These are phyloP conservation scores for Gambusia holbrooki DNA, from an alignment of 2,113 vertebrate species.

Conservation along the genomic window DNA sequence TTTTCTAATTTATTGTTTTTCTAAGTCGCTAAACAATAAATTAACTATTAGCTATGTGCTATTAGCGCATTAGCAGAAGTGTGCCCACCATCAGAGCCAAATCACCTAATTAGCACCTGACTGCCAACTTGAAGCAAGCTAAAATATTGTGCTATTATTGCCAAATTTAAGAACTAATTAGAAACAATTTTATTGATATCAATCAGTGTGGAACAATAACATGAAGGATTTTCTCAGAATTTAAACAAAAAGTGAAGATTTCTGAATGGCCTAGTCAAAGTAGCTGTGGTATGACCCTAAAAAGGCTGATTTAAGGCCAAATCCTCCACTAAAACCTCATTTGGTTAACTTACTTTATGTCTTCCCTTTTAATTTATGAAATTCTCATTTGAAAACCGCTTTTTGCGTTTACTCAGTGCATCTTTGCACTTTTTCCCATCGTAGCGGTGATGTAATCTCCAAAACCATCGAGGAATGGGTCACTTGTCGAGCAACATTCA, in stretches of 20 bases:
- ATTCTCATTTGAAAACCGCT: background rate
- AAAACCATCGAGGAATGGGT: too few relatives aligned
- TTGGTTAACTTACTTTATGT: too few relatives aligned
- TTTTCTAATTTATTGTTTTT: too few relatives aligned
- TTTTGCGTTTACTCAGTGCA: too few relatives aligned
- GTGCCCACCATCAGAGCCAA: background rate
- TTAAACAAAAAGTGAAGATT: background rate
- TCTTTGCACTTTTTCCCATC: background rate
- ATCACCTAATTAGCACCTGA: background rate
- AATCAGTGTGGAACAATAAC: too few relatives aligned
- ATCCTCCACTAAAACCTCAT: too few relatives aligned
- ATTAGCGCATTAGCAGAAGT: too few relatives aligned
- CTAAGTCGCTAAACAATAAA: too few relatives aligned
- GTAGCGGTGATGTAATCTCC: conserved; percentile 33
- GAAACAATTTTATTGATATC: background rate
- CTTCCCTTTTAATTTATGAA: too few relatives aligned
- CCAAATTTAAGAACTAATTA: background rate
- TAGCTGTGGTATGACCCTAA: background rate
- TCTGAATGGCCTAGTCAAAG: background rate
- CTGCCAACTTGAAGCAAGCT: background rate
- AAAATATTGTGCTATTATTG: background rate
- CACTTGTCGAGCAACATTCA: conserved; percentile 16
- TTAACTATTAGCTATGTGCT: too few relatives aligned
- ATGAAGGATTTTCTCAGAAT: too few relatives aligned
- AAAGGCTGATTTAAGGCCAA: background rate